Evolutionary conservation across 2,797 vertebrate genomes (phyloP).

Genomic region (Molossus molossus): DNA sequence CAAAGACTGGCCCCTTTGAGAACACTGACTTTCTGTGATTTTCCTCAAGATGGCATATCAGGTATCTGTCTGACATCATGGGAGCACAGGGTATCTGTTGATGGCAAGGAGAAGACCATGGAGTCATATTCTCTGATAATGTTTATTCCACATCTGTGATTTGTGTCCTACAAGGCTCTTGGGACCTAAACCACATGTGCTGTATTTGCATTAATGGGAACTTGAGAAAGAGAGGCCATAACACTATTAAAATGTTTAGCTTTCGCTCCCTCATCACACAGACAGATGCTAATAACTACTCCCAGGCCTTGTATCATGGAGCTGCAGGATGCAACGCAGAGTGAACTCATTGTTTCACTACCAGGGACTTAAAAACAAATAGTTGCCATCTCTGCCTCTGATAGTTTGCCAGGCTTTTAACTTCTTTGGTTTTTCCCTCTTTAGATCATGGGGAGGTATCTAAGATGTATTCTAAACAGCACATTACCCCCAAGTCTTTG

Average conservation of each 20-base stretch:
- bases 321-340: constrained; percentile 69
- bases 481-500: constrained; percentile 81
- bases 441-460: constrained; percentile 78
- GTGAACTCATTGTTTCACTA: constrained; percentile 52
- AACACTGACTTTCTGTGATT: constrained; percentile 37
- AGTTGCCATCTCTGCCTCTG: constrained; percentile 55
- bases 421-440: constrained; percentile 81
- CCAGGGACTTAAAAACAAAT: constrained; percentile 80
- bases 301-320: constrained; percentile 63
- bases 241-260: constrained; percentile 82
- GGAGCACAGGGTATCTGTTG: constrained; percentile 24
- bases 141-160: constrained; percentile 70
- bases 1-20: constrained; percentile 12
- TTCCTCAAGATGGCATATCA: background rate
- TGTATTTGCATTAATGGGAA: constrained; percentile 79
- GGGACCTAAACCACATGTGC: constrained; percentile 76
- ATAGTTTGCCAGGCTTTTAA: constrained; percentile 84
- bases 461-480: constrained; percentile 78
- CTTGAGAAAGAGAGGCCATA: constrained; percentile 79
- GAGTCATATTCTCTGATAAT: constrained; percentile 64
- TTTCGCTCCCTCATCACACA: constrained; percentile 79
- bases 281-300: constrained; percentile 84
- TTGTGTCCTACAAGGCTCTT: constrained; percentile 70
- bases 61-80: constrained; percentile 20
- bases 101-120: constrained; percentile 38